Percentiles rank a stretch among this genome's conserved stretches.
These are phyloP conservation scores for Lates calcarifer DNA, from an alignment of 2,113 vertebrate species.

Conservation along the genomic window DNA sequence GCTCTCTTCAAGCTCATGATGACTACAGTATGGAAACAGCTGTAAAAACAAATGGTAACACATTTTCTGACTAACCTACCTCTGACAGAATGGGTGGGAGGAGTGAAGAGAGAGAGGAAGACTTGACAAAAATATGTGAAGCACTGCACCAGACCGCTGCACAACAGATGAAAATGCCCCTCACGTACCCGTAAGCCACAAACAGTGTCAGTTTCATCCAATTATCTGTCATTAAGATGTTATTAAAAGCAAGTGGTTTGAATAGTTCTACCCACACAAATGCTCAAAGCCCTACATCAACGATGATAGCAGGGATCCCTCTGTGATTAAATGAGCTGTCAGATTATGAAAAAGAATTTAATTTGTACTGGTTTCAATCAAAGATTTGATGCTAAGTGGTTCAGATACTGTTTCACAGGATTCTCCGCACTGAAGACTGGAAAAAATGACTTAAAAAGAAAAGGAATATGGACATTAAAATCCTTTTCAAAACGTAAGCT, in stretches of 20 bases:
- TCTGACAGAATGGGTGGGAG: neutral
- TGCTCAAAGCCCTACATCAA: constrained; percentile 1
- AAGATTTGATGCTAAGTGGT: neutral
- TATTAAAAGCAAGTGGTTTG: constrained; percentile 23
- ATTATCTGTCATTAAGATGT: constrained; percentile 35
- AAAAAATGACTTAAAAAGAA: neutral
- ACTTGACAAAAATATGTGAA: neutral
- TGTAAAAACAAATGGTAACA: constrained; percentile 45
- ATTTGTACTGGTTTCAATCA: constrained; percentile 22
- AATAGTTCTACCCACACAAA: constrained; percentile 5
- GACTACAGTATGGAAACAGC: constrained; percentile 26
- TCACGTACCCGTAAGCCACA: neutral
- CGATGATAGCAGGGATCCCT: neutral
- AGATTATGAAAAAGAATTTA: neutral
- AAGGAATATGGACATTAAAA: neutral
- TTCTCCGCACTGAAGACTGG: neutral
- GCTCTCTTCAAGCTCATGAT: constrained; percentile 17
- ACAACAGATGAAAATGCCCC: neutral
- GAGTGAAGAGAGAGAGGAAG: neutral
- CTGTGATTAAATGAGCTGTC: constrained; percentile 18
- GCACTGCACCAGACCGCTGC: neutral
- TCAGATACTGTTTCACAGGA: neutral
- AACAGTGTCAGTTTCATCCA: constrained; percentile 15
- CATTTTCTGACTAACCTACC: too few relatives aligned
- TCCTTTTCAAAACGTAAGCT: neutral